A percentile compares a stretch with the other conserved stretches of the same genome.
Conservation (phyloP, 1,140 invertebrate species). For the Pollicipes pollicipes region DNA sequence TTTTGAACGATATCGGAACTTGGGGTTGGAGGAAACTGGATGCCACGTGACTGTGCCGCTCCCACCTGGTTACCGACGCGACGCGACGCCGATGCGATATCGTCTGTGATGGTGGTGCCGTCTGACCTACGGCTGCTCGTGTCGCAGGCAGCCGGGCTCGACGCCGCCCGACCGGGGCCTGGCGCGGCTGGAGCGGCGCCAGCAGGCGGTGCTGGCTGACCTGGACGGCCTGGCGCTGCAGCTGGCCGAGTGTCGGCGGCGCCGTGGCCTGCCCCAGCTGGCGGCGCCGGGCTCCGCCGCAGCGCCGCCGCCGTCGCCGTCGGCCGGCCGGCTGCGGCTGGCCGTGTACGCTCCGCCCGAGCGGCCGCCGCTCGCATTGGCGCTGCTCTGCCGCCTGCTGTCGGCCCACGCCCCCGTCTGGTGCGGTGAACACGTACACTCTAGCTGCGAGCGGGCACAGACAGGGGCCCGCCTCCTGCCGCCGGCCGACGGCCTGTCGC, state of each 20-base stretch:
- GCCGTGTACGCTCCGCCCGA: background rate
- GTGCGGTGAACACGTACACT: background rate
- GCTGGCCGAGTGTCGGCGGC: background rate
- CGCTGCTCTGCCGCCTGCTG: background rate
- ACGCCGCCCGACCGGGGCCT: background rate
- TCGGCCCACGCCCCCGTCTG: background rate
- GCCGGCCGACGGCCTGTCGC: no score
- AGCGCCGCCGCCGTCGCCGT: background rate
- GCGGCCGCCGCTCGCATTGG: background rate
- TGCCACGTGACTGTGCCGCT: no score
- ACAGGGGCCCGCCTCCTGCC: background rate
- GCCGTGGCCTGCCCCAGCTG: background rate
- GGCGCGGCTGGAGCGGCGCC: background rate
- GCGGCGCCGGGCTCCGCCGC: background rate
- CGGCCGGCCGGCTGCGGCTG: background rate
- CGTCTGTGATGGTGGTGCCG: background rate
- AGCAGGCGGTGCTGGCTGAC: background rate
- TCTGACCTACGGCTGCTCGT: background rate
- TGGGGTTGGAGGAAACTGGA: no score
- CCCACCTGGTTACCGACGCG: no score
- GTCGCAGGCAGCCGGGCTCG: background rate
- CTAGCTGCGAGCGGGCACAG: background rate
- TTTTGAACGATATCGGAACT: no score
- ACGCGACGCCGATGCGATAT: background rate
- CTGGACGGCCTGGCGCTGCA: background rate